Percentiles rank a stretch among this genome's conserved stretches.
phyloP scores from a whole-genome alignment of 2,888 invertebrate genomes.

The Xestobium rufovillosum region DNA sequence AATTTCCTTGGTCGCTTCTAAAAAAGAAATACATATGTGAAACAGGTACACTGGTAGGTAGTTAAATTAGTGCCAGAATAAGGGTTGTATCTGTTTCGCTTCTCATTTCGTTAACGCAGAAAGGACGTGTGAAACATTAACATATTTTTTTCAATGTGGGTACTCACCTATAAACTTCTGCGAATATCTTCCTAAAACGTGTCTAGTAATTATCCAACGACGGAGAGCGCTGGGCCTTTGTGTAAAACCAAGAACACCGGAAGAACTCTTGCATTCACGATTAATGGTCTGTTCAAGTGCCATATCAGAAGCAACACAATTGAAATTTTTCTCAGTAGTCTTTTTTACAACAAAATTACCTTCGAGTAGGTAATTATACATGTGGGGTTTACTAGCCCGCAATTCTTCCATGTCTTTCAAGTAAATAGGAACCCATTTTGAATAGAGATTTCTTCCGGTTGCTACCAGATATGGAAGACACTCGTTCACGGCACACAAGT shows the following conservation, averaged over 20 bases:
- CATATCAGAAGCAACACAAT: conserved; percentile 24
- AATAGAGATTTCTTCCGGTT: conserved; percentile 18
- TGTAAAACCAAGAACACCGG: conserved; percentile 18
- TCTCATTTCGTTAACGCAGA: no score
- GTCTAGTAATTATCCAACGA: conserved; percentile 13
- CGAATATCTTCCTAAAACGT: conserved; percentile 13
- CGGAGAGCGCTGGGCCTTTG: conserved; percentile 13
- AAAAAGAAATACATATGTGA: background rate
- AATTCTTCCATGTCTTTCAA: conserved; percentile 16
- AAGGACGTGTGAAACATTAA: no score
- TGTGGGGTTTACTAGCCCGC: conserved; percentile 12
- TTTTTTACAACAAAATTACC: conserved; percentile 22
- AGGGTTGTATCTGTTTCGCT: no score
- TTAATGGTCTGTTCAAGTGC: conserved; percentile 24
- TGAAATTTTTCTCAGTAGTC: conserved; percentile 18
- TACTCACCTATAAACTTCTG: conserved; percentile 13
- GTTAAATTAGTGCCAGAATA: no score
- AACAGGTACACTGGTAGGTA: no score
- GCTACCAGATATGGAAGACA: conserved; percentile 17
- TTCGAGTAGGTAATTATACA: conserved; percentile 15
- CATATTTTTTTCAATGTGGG: no score
- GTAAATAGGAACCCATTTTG: conserved; percentile 19
- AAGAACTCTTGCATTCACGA: conserved; percentile 20
- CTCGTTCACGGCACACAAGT: conserved; percentile 16
- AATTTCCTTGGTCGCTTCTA: conserved; percentile 2